These are phyloP conservation scores for Oscheius sp. DNA, from an alignment of 2,888 invertebrate species.

Conservation along the genomic window DNA sequence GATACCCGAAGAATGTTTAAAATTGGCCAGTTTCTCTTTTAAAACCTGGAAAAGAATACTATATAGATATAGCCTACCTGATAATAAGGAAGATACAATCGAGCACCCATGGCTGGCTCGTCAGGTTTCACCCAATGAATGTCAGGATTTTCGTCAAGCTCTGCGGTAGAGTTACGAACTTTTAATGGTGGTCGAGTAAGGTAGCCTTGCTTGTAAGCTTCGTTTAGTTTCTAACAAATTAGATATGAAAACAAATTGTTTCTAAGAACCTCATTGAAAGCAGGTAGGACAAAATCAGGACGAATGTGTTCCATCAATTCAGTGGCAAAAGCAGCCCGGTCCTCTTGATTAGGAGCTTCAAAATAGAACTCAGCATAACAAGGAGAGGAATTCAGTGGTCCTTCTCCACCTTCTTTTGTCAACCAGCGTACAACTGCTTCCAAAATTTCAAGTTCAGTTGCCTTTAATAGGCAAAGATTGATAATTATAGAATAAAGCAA, in stretches of 20 bases:
- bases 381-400: constrained; percentile 29
- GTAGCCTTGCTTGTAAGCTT: constrained; percentile 26
- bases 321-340: constrained; percentile 71
- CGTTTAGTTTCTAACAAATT: constrained; percentile 29
- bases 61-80: constrained; percentile 75
- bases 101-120: constrained; percentile 75
- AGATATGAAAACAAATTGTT: not conserved
- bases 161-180: not conserved
- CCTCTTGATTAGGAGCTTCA: constrained; percentile 70
- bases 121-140: constrained; percentile 48
- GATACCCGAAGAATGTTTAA: not conserved
- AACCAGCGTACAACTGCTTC: constrained; percentile 88
- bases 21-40: not conserved
- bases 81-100: constrained; percentile 91
- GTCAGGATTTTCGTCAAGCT: constrained; percentile 51
- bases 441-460: constrained; percentile 81
- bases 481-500: not conserved
- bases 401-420: constrained; percentile 77
- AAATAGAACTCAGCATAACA: constrained; percentile 6
- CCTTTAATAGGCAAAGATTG: not conserved
- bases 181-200: constrained; percentile 13
- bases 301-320: constrained; percentile 75
- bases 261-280: constrained; percentile 73
- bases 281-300: constrained; percentile 88
- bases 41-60: not conserved